Evolutionary conservation across 2,888 invertebrate genomes (phyloP).

Genomic region (Spisula subtruncata): DNA sequence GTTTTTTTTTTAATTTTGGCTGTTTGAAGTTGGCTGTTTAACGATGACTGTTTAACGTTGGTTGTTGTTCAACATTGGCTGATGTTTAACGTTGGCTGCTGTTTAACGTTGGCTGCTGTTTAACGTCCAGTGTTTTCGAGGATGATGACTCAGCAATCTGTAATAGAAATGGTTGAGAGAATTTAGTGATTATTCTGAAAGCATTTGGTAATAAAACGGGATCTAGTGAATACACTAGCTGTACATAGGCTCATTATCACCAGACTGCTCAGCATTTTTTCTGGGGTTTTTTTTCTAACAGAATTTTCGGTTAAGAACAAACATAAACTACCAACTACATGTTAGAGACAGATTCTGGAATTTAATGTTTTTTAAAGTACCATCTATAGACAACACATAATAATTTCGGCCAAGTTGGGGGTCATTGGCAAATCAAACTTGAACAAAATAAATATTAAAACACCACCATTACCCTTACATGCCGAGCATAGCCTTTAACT

Average conservation of each 20-base stretch:
- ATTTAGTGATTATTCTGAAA: conserved; percentile 19
- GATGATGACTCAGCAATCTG: conserved; percentile 23
- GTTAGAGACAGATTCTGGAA: background rate
- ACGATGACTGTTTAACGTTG: too few relatives aligned
- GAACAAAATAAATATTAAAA: too few relatives aligned
- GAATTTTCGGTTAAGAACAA: background rate
- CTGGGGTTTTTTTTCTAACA: background rate
- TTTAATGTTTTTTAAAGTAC: background rate
- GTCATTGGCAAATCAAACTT: too few relatives aligned
- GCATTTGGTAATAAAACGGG: conserved; percentile 19
- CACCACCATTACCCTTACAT: too few relatives aligned
- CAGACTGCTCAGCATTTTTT: background rate
- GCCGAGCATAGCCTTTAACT: too few relatives aligned
- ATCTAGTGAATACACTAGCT: background rate
- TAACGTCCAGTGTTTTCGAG: conserved; percentile 21
- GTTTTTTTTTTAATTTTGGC: too few relatives aligned
- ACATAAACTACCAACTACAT: background rate
- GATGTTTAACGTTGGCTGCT: too few relatives aligned
- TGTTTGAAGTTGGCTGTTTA: too few relatives aligned
- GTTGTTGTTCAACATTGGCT: too few relatives aligned
- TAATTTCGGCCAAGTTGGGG: too few relatives aligned
- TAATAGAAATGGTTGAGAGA: background rate
- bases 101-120: too few relatives aligned
- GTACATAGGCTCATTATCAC: conserved; percentile 8
- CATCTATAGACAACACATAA: too few relatives aligned